A percentile compares a stretch with the other conserved stretches of the same genome.
Conservation (phyloP, 2,888 invertebrate genomes). For the Neria commutata region DNA sequence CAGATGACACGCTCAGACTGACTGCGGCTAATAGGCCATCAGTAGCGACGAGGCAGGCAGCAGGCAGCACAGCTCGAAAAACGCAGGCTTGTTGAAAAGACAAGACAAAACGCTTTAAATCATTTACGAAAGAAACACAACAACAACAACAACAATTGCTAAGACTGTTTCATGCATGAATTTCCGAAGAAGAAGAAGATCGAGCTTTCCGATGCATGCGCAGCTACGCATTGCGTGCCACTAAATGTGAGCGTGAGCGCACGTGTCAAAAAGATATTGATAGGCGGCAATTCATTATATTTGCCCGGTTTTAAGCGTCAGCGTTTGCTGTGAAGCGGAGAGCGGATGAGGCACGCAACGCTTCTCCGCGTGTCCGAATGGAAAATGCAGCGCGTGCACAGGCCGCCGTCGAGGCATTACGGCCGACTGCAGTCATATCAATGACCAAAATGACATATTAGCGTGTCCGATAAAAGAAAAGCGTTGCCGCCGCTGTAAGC, state of each 20-base stretch:
- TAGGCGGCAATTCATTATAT: constrained; percentile 54
- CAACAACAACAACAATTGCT: constrained; percentile 33
- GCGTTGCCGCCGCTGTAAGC: constrained; percentile 28
- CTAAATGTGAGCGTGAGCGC: too few relatives aligned
- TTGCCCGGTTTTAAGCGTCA: constrained; percentile 38
- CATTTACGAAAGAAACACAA: constrained; percentile 44
- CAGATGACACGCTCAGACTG: too few relatives aligned
- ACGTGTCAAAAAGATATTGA: constrained; percentile 41
- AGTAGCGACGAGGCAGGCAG: too few relatives aligned
- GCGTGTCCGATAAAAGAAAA: constrained; percentile 54
- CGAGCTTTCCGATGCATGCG: too few relatives aligned
- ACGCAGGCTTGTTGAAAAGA: too few relatives aligned
- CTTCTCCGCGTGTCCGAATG: background rate
- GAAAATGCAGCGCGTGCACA: constrained; percentile 4
- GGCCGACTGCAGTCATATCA: constrained; percentile 39
- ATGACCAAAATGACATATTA: constrained; percentile 54
- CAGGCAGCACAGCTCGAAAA: too few relatives aligned
- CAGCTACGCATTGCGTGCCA: too few relatives aligned
- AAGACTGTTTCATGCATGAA: too few relatives aligned
- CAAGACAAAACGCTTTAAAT: too few relatives aligned
- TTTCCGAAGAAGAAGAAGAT: too few relatives aligned
- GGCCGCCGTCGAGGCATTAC: background rate
- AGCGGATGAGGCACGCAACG: background rate
- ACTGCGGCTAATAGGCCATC: too few relatives aligned
- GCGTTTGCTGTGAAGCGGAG: background rate